Evolutionary conservation across 2,888 invertebrate genomes (phyloP).

Genomic region (Pseudococcus longispinus): DNA sequence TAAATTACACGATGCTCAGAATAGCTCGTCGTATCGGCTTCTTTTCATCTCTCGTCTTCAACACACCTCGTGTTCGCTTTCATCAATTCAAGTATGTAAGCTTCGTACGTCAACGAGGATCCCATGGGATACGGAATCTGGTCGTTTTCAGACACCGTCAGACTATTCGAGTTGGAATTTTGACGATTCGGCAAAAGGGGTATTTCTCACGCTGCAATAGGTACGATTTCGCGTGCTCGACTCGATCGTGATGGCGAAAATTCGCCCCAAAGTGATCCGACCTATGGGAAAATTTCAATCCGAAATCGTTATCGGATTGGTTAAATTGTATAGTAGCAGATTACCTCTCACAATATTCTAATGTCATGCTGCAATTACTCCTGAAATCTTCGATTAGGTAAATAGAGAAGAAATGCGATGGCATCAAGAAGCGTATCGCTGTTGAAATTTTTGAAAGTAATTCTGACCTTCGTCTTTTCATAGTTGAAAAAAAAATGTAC

Average conservation of each 20-base stretch:
- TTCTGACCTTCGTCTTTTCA: constrained; percentile 18
- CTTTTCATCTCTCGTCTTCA: constrained; percentile 14
- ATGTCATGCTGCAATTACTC: constrained; percentile 20
- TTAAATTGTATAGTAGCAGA: neutral
- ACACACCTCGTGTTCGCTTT: neutral
- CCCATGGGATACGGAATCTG: constrained; percentile 7
- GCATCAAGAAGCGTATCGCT: neutral
- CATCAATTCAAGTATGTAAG: neutral
- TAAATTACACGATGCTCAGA: constrained; percentile 12
- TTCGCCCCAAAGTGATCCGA: neutral
- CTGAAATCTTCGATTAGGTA: neutral
- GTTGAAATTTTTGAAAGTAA: constrained; percentile 39
- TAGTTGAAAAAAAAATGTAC: neutral
- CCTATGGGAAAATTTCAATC: neutral
- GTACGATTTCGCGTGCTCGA: neutral
- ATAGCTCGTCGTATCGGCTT: constrained; percentile 20
- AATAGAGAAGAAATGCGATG: neutral
- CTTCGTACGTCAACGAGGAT: neutral
- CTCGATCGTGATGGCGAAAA: neutral
- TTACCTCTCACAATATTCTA: neutral
- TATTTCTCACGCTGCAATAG: constrained; percentile 5
- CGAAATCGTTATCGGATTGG: neutral
- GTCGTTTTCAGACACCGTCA: neutral
- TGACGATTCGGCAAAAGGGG: neutral
- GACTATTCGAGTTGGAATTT: neutral